Percentiles rank a stretch among this genome's conserved stretches.
Conservation (phyloP, 1,140 invertebrate species). For the Tetramorium simillimum region DNA sequence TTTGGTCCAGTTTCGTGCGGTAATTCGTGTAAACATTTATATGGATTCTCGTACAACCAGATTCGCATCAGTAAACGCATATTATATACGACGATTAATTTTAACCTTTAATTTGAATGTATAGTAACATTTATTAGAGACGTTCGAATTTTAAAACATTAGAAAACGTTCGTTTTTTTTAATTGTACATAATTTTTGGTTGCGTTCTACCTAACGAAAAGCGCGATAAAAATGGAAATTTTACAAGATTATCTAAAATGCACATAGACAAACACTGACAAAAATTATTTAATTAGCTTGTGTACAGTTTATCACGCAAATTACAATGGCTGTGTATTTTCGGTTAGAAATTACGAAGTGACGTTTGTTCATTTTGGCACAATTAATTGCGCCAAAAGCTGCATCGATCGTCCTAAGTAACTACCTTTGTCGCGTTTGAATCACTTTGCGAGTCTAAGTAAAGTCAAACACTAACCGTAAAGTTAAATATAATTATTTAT, state of each 20-base stretch:
- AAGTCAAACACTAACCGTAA: not conserved
- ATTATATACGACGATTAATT: conserved; percentile 5
- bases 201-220: not conserved
- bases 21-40: conserved; percentile 17
- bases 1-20: conserved; percentile 49
- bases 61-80: not conserved
- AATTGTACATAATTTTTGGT: not conserved
- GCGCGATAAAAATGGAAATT: not conserved
- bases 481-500: conserved; percentile 30
- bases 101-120: not conserved
- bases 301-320: not conserved
- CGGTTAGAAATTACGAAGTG: not conserved
- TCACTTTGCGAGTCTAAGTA: conserved; percentile 20
- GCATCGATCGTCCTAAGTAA: conserved; percentile 25
- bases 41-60: conserved; percentile 3
- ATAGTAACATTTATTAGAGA: conserved; percentile 16
- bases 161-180: not conserved
- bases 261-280: not conserved
- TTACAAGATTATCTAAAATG: not conserved
- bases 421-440: not conserved
- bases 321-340: conserved; percentile 3
- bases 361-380: conserved; percentile 21
- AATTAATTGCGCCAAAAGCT: conserved; percentile 12
- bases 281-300: not conserved
- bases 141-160: not conserved